These are phyloP conservation scores for Ceramica pisi DNA, from an alignment of 2,888 invertebrate genomes.

Conservation along the genomic window DNA sequence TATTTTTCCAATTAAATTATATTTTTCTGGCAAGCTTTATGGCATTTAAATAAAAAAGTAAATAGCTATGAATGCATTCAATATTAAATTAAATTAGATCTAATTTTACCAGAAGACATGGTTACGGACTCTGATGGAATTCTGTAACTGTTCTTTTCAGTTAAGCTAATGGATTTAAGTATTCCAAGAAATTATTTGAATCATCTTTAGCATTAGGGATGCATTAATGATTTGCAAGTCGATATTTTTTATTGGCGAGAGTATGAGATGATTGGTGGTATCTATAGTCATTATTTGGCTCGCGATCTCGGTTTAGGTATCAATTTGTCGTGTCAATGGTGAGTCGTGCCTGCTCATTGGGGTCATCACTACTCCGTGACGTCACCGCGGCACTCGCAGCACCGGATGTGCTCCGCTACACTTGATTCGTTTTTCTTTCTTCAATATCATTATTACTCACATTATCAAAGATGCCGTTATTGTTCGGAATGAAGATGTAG, in stretches of 20 bases:
- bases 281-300: constrained; percentile 62
- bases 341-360: constrained; percentile 43
- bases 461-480: constrained; percentile 83
- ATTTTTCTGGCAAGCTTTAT: constrained; percentile 24
- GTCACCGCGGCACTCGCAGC: constrained; percentile 46
- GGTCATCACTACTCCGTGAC: constrained; percentile 46
- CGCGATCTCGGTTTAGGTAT: constrained; percentile 66
- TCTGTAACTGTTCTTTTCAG: constrained; percentile 34
- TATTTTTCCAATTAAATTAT: constrained; percentile 39
- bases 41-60: constrained; percentile 32
- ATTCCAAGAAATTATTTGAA: constrained; percentile 37
- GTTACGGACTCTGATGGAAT: constrained; percentile 5
- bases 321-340: constrained; percentile 70
- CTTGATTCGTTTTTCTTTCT: constrained; percentile 70
- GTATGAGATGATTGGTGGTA: constrained; percentile 54
- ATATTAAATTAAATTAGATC: constrained; percentile 44
- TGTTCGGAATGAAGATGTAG: constrained; percentile 83
- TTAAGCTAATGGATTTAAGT: constrained; percentile 28
- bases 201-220: constrained; percentile 22
- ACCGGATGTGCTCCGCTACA: constrained; percentile 80
- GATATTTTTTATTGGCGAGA: constrained; percentile 48
- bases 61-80: constrained; percentile 30
- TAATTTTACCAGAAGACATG: constrained; percentile 29
- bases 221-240: constrained; percentile 52
- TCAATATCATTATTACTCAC: constrained; percentile 81